These are phyloP conservation scores for Peromyscus polionotus DNA, from an alignment of 2,113 vertebrate species.

Conservation along the genomic window DNA sequence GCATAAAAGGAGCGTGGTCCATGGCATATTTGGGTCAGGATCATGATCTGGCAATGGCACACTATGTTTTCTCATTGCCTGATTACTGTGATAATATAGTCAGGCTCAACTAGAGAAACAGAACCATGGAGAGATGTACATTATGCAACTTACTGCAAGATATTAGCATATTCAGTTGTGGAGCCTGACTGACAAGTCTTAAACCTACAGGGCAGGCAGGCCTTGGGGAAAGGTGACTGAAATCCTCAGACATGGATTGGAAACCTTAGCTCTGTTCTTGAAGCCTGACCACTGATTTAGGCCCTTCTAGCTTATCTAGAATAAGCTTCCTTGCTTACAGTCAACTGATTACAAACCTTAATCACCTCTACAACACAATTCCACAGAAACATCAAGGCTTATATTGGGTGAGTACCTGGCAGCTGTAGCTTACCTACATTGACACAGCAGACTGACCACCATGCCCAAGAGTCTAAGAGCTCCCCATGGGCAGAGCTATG, in stretches of 20 bases:
- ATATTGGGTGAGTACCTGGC: background rate
- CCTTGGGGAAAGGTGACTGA: background rate
- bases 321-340: background rate
- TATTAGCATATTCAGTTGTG: background rate
- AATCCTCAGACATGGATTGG: background rate
- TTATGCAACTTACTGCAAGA: background rate
- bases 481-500: background rate
- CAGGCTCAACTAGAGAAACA: background rate
- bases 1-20: background rate
- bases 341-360: background rate
- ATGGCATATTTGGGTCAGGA: background rate
- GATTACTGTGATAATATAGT: background rate
- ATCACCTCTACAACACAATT: background rate
- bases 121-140: background rate
- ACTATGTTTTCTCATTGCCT: background rate
- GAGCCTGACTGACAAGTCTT: background rate
- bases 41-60: background rate
- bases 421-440: background rate
- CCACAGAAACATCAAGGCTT: background rate
- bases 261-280: background rate
- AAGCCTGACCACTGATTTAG: background rate
- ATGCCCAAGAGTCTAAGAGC: accelerated
- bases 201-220: background rate
- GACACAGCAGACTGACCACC: background rate
- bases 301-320: background rate